Conservation (phyloP, 2,888 invertebrate species). For the Anarsia innoxiella region DNA sequence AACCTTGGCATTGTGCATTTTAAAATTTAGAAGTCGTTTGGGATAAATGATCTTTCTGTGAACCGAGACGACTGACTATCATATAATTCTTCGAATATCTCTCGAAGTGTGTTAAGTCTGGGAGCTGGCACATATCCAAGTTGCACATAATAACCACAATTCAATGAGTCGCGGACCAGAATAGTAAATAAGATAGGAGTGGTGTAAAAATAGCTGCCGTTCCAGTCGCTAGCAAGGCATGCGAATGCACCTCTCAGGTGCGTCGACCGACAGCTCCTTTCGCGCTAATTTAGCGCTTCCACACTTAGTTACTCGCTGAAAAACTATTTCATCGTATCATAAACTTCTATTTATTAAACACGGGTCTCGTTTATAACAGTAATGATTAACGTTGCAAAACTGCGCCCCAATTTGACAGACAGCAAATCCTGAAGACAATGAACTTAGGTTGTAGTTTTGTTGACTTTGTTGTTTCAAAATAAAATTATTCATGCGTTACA, state of each 20-base stretch:
- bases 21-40: conserved; percentile 28
- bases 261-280: conserved; percentile 57
- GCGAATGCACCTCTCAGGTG: conserved; percentile 70
- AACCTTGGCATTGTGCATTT: conserved; percentile 48
- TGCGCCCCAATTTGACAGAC: conserved; percentile 9
- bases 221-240: conserved; percentile 63
- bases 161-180: conserved; percentile 74
- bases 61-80: conserved; percentile 50
- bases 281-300: conserved; percentile 19
- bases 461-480: conserved; percentile 5
- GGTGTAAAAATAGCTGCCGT: conserved; percentile 69
- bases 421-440: conserved; percentile 15
- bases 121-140: conserved; percentile 69
- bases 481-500: no score
- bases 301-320: no score
- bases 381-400: conserved; percentile 10
- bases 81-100: conserved; percentile 67
- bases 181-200: conserved; percentile 75
- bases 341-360: neutral
- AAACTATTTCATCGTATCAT: no score
- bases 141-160: conserved; percentile 75
- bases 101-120: conserved; percentile 57
- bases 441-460: conserved; percentile 11
- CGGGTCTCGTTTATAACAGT: conserved; percentile 5
- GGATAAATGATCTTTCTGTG: conserved; percentile 42